Conservation (phyloP, 1,140 invertebrate genomes). For the Temnothorax longispinosus region DNA sequence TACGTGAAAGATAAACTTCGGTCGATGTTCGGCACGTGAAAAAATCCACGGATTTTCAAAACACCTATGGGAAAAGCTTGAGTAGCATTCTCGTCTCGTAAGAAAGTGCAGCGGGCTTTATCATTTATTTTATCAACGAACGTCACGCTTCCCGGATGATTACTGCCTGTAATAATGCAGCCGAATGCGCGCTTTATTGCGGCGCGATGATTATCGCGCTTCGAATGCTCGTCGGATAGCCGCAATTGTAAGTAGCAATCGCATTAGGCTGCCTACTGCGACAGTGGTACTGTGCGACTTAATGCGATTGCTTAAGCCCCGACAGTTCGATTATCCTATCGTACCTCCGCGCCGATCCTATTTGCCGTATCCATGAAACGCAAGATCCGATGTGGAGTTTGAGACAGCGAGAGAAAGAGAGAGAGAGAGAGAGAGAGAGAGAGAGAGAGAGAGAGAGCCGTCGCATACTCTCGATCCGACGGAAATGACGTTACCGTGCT, state of each 20-base stretch:
- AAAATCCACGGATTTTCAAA: not conserved
- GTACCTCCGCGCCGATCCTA: conserved; percentile 3
- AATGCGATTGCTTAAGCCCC: conserved; percentile 61
- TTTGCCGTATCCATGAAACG: conserved; percentile 51
- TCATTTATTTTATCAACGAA: not conserved
- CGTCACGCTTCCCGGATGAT: not conserved
- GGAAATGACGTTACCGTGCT: conserved; percentile 66
- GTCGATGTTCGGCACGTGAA: not conserved
- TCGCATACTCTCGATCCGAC: not conserved
- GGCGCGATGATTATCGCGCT: not conserved
- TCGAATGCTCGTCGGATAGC: not conserved
- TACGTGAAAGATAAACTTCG: conserved; percentile 2
- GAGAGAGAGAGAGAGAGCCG: not conserved
- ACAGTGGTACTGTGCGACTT: conserved; percentile 28
- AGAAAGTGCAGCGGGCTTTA: not conserved
- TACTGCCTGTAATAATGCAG: not conserved
- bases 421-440: not conserved
- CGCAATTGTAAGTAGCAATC: conserved; percentile 62
- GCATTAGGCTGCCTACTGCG: conserved; percentile 21
- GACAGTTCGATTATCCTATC: conserved; percentile 67
- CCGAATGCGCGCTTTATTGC: not conserved
- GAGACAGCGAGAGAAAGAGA: not conserved
- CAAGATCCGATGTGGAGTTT: not conserved
- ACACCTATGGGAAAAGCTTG: too few species aligned
- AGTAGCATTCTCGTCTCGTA: not conserved